Conservation (phyloP, 1,140 invertebrate genomes). For the Zaprionus capensis region DNA sequence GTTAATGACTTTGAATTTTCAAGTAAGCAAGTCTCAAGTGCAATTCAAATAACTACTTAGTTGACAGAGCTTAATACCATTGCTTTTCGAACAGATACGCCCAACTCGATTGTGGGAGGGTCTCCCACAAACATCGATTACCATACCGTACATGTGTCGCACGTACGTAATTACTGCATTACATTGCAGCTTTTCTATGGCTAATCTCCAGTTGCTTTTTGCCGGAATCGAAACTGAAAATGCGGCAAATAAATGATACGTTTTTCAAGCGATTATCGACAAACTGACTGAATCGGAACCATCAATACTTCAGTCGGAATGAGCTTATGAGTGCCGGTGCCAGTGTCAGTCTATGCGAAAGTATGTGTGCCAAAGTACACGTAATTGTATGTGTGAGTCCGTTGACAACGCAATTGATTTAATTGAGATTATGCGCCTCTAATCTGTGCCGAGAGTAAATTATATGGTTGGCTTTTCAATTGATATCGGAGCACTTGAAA, state of each 20-base stretch:
- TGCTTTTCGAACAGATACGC: neutral
- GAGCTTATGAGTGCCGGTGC: slow-evolving; percentile 16
- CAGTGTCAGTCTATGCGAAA: neutral
- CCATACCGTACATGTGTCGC: neutral
- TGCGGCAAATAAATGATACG: neutral
- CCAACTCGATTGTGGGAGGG: too few relatives aligned
- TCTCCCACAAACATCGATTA: neutral
- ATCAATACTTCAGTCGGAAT: slow-evolving; percentile 12
- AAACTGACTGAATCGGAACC: slow-evolving; percentile 1
- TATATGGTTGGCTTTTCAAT: slow-evolving; percentile 29
- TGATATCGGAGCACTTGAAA: slow-evolving; percentile 26
- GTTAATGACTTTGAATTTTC: neutral
- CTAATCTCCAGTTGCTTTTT: neutral
- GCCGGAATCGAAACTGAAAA: neutral
- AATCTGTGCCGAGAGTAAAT: slow-evolving; percentile 38
- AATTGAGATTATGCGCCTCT: slow-evolving; percentile 47
- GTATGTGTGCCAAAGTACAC: neutral
- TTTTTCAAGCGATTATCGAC: neutral
- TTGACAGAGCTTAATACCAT: neutral
- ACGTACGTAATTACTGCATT: neutral
- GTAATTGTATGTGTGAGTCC: slow-evolving; percentile 13
- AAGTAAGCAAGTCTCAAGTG: neutral
- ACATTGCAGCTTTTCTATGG: neutral
- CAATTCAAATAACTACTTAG: neutral
- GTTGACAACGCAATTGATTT: slow-evolving; percentile 41